Percentiles rank a stretch among this genome's conserved stretches.
These are phyloP conservation scores for Tetrax tetrax DNA, from an alignment of 2,113 vertebrate genomes.

Conservation along the genomic window DNA sequence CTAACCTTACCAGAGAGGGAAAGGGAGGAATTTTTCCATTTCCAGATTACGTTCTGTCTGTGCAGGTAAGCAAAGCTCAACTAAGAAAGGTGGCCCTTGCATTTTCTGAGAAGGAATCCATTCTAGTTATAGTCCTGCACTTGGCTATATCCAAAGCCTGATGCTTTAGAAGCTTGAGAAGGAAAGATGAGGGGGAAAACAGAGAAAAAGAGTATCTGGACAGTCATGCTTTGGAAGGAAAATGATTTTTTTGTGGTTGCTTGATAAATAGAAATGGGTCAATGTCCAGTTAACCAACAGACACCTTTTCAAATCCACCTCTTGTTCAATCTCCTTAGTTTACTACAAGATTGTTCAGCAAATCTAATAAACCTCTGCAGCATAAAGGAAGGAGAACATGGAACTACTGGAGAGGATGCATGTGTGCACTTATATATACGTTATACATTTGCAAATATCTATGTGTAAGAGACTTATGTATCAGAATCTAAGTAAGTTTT, in stretches of 20 bases:
- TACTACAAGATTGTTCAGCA: neutral
- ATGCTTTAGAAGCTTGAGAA: neutral
- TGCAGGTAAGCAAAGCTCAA: neutral
- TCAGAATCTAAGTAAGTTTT: neutral
- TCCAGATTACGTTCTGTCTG: neutral
- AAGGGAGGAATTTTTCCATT: neutral
- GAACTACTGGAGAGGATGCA: neutral
- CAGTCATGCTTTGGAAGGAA: neutral
- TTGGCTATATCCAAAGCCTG: neutral
- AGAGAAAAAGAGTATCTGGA: neutral
- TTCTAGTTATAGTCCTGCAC: fast-evolving
- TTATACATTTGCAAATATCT: neutral
- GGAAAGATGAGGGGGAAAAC: neutral
- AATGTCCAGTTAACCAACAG: neutral
- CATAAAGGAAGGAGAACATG: neutral
- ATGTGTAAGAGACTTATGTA: neutral
- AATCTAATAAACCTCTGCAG: neutral
- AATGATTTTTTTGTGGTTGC: neutral
- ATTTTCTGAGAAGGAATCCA: neutral
- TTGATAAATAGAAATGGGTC: neutral
- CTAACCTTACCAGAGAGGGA: neutral
- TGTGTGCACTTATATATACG: neutral
- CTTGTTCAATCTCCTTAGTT: neutral
- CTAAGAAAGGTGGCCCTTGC: neutral
- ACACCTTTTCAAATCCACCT: neutral